Evolutionary conservation across 2,113 vertebrate genomes (phyloP).

Genomic region (Bucco capensis): DNA sequence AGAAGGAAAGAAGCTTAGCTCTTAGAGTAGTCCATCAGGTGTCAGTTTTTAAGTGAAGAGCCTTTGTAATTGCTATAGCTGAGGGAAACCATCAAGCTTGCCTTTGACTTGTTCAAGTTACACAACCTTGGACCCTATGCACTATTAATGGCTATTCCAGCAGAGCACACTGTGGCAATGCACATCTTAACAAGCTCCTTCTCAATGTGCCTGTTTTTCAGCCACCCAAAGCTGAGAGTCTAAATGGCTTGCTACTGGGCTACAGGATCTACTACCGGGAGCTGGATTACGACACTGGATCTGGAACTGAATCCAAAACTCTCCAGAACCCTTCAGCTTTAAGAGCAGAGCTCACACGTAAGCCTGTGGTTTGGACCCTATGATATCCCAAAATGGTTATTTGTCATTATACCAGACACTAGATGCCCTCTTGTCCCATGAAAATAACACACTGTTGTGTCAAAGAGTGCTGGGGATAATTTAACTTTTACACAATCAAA

Average conservation of each 20-base stretch:
- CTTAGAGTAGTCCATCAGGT: neutral
- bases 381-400: neutral
- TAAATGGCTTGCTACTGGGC: constrained; percentile 88
- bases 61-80: neutral
- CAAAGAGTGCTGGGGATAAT: neutral
- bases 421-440: fast-evolving
- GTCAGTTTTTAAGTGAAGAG: neutral
- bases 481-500: neutral
- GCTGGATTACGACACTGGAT: constrained; percentile 75
- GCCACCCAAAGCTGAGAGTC: constrained; percentile 80
- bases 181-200: neutral
- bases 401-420: fast-evolving
- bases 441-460: neutral
- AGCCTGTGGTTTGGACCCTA: neutral
- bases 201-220: constrained; percentile 40
- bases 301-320: constrained; percentile 64
- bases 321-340: constrained; percentile 72
- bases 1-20: neutral
- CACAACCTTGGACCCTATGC: fast-evolving
- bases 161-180: neutral
- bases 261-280: constrained; percentile 93
- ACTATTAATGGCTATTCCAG: neutral
- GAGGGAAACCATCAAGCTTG: neutral
- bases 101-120: neutral
- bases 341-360: constrained; percentile 78